phyloP scores from a whole-genome alignment of 2,888 invertebrate genomes.

The Pseudococcus viburni region DNA sequence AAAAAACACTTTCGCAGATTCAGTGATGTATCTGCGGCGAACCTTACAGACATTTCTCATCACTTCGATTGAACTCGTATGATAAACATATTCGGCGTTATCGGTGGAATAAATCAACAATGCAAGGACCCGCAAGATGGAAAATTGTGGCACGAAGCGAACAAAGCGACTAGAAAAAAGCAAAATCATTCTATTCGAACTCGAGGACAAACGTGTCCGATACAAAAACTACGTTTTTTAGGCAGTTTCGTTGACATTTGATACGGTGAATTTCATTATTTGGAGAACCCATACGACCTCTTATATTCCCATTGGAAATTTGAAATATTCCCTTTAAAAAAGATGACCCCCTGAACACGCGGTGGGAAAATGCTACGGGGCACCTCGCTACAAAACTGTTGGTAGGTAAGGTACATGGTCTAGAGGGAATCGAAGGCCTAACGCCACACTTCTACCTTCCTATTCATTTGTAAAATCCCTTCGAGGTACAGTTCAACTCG shows the following conservation, averaged over 20 bases:
- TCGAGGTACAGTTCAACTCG: not conserved
- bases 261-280: constrained; percentile 14
- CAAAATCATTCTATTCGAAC: too few relatives aligned
- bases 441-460: not conserved
- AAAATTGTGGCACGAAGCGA: too few relatives aligned
- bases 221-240: not conserved
- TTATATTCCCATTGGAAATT: constrained; percentile 15
- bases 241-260: not conserved
- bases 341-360: not conserved
- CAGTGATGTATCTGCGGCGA: too few relatives aligned
- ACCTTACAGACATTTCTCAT: too few relatives aligned
- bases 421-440: not conserved
- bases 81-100: too few relatives aligned
- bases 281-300: not conserved
- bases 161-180: too few relatives aligned
- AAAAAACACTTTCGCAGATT: too few relatives aligned
- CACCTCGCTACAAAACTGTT: not conserved
- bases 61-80: too few relatives aligned
- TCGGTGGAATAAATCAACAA: too few relatives aligned
- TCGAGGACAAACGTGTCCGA: constrained; percentile 1
- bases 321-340: not conserved
- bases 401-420: not conserved
- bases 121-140: too few relatives aligned
- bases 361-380: not conserved
- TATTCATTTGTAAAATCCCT: not conserved